These are phyloP conservation scores for Lepus americanus DNA, from an alignment of 2,113 vertebrate species.

Conservation along the genomic window DNA sequence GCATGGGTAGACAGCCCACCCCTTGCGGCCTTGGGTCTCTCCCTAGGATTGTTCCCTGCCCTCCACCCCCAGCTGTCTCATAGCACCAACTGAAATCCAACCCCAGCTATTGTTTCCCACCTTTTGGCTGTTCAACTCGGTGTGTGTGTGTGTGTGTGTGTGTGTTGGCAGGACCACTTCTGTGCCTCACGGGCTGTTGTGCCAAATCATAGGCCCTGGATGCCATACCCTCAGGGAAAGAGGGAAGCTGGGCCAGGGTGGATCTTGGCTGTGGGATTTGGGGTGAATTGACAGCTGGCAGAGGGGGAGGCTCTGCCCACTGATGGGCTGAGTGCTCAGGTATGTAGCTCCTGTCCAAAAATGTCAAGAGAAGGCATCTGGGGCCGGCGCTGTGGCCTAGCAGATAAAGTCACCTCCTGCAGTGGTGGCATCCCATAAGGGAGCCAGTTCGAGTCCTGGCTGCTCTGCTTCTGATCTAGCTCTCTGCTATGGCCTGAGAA, in stretches of 20 bases:
- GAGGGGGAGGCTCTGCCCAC: not conserved
- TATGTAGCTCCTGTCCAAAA: not conserved
- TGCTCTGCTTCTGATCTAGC: too few species aligned
- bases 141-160: constrained; percentile 13
- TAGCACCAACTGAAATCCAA: constrained; percentile 87
- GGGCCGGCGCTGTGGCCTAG: too few species aligned
- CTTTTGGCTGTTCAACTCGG: constrained; percentile 74
- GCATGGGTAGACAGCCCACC: not conserved
- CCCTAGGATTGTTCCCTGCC: constrained; percentile 60
- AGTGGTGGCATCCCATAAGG: too few species aligned
- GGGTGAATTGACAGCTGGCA: not conserved
- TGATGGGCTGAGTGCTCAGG: not conserved
- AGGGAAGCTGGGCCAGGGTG: not conserved
- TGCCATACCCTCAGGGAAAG: constrained; percentile 54
- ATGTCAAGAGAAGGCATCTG: not conserved
- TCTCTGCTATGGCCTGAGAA: too few species aligned
- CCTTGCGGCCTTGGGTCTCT: constrained; percentile 64
- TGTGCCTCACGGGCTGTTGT: constrained; percentile 73
- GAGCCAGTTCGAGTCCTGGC: too few species aligned
- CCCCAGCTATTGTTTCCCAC: constrained; percentile 84
- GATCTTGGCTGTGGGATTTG: not conserved
- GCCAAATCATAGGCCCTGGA: constrained; percentile 81
- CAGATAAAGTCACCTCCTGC: too few species aligned
- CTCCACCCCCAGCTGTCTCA: constrained; percentile 70
- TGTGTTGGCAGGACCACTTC: not conserved